phyloP scores from a whole-genome alignment of 2,113 vertebrate genomes.

The Thermophis baileyi region DNA sequence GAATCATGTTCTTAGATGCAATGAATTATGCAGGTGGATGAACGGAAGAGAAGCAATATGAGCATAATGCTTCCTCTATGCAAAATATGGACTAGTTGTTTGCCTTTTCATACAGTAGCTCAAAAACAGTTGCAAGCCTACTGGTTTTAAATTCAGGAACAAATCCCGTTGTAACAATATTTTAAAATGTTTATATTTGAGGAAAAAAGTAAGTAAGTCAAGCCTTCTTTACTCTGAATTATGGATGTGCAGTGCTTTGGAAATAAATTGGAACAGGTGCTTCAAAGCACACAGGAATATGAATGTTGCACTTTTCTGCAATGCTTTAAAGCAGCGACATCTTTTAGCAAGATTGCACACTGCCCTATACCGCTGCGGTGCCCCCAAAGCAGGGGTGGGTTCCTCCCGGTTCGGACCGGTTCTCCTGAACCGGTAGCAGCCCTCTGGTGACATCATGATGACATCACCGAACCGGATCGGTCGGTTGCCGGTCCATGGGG shows the following conservation, averaged over 20 bases:
- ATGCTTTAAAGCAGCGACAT: not conserved
- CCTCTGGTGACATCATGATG: too few species aligned
- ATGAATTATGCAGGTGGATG: not conserved
- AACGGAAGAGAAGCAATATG: not conserved
- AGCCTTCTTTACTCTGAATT: not conserved
- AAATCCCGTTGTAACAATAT: not conserved
- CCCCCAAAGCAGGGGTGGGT: too few species aligned
- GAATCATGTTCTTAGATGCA: not conserved
- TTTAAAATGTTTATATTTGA: not conserved
- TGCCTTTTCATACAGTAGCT: not conserved
- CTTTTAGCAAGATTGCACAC: not conserved
- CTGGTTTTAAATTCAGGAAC: not conserved
- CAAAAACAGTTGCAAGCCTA: not conserved
- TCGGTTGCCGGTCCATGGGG: too few species aligned
- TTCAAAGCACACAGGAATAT: not conserved
- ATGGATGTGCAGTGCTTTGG: not conserved
- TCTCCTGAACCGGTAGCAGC: too few species aligned
- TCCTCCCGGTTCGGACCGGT: too few species aligned
- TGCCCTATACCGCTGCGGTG: not conserved
- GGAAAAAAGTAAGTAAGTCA: not conserved
- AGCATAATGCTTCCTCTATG: not conserved
- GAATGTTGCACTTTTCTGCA: not conserved
- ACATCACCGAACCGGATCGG: too few species aligned
- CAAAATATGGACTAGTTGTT: not conserved
- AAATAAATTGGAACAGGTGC: not conserved